Conservation (phyloP, 2,113 vertebrate species). For the Callipepla squamata region DNA sequence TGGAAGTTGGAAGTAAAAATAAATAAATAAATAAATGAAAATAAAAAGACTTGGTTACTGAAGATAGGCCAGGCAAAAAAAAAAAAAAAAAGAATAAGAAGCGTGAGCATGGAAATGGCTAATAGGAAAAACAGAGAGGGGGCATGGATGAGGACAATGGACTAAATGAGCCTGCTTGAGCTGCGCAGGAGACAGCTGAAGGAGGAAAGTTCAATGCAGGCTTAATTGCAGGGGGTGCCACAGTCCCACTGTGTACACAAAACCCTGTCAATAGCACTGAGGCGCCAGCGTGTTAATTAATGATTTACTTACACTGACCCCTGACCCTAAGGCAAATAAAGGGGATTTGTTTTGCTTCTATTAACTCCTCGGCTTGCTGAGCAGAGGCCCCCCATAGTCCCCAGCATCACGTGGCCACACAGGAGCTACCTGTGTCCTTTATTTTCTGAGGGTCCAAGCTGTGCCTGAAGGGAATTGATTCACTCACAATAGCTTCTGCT, state of each 20-base stretch:
- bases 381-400: slow-evolving; percentile 24
- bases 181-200: neutral
- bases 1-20: neutral
- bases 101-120: accelerated
- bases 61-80: neutral
- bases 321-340: slow-evolving; percentile 81
- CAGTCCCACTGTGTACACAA: slow-evolving; percentile 76
- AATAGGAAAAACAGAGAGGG: neutral
- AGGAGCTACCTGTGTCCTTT: neutral
- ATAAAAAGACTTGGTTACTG: neutral
- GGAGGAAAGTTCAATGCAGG: slow-evolving; percentile 59
- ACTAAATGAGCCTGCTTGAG: neutral
- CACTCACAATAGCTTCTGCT: neutral
- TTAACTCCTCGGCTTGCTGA: slow-evolving; percentile 76
- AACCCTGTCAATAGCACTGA: slow-evolving; percentile 79
- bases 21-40: neutral
- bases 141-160: neutral
- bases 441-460: neutral
- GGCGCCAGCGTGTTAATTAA: slow-evolving; percentile 81
- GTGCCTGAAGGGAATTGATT: neutral
- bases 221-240: slow-evolving; percentile 74
- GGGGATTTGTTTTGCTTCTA: slow-evolving; percentile 78
- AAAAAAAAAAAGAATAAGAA: neutral
- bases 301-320: slow-evolving; percentile 82
- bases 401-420: neutral